Evolutionary conservation across 2,888 invertebrate genomes (phyloP), one percentile per base, ranked within the genome.

Genomic region (Sarcophaga caerulescens): DNA sequence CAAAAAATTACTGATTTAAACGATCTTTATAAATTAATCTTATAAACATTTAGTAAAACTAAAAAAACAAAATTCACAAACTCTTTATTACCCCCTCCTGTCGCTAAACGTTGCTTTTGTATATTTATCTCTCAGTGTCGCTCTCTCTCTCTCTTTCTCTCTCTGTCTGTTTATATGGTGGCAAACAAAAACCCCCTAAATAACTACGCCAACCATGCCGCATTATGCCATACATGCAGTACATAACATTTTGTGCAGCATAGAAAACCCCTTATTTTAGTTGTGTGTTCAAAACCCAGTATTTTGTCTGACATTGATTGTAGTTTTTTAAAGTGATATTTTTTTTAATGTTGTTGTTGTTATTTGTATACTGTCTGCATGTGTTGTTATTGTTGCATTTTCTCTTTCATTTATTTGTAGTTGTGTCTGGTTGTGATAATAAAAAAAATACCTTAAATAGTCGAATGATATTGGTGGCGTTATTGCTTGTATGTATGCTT

Each of bases 381-480:
- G 75, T 84, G 84, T 63, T 80, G 70, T 84, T 35, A 35, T 35
- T 84, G 35, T 80, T 84, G 84, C 52, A 73, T 81, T 86, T 86
- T 84, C 86, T 86, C 86, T 86, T 86, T 86, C 86, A 78, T 84
- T 86, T 84, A 66, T 84, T 81, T 86, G 84, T 62, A 78, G 60
- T 78, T 60, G 84, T 75, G 84, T 84, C 86, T 86, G 84, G 68
- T 60, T 76, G 52, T 73, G 73, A 77, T 81, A 81, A 85, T 73
- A 17, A 52, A 12, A 85, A 47, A 11, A 85, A 77, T 83, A 83
- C 77, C 77, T 81, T 85, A 74, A 60, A 60, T 25, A 45, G 44
- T 70, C 52, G 47, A 52, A 52, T 52, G 14, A 17, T 52, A 52
- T 57, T 82, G 44, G 60, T 59, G 47, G 62, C 35, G 69, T 47